Base-by-base conservation (phyloP, 2,113 vertebrate genomes). In the Vidua macroura region DNA sequence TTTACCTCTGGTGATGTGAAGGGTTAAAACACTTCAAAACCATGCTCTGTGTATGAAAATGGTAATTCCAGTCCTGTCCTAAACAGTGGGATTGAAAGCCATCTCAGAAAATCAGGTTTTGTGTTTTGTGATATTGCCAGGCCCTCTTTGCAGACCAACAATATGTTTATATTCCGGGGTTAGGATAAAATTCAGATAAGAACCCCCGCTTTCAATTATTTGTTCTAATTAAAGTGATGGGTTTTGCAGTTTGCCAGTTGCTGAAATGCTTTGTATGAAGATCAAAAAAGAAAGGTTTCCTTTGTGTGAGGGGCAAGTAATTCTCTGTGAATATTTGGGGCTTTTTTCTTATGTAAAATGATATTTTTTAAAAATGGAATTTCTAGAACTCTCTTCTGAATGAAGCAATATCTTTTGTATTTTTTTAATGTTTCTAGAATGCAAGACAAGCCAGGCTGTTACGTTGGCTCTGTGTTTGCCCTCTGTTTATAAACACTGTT, bases 401-500 rank as follows among this genome's bases (percentile, higher is more conserved):
- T 7, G 6, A 77, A 93, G 3, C 5, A 70, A 18, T 81, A 59
- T 19, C 3, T 13, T 8, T 18, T 51, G 10, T 37, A 11, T 48
- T 35, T 90, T 86, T 64, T 31, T 0, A 24, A 28, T 25, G 8
- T 66, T 93, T 85, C 41, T 85, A 43, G 79, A 76, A 76, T 43
- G 19, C 55, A 60, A 68, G 37, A 33, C 4, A 80, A 91, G 7
- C 11, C 28, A 60, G 78, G 31, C 49, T 63, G 23, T 66, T 84
- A 10, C 2, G 7, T 25, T 69, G 58, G 9, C 19, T 76, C 44
- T 87, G 9, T 13, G 4, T 83, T 95, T 89, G 41, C n/a, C 72
- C 58, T 83, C 27, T 93, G 62, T 87, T 92, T 95, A 90, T 85
- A 91, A 92, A 88, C 48, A 93, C 12, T 5, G 6, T 19, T 88